These are phyloP conservation scores for Orientallactaga bullata DNA, from an alignment of 2,113 vertebrate species.

Conservation along the genomic window DNA sequence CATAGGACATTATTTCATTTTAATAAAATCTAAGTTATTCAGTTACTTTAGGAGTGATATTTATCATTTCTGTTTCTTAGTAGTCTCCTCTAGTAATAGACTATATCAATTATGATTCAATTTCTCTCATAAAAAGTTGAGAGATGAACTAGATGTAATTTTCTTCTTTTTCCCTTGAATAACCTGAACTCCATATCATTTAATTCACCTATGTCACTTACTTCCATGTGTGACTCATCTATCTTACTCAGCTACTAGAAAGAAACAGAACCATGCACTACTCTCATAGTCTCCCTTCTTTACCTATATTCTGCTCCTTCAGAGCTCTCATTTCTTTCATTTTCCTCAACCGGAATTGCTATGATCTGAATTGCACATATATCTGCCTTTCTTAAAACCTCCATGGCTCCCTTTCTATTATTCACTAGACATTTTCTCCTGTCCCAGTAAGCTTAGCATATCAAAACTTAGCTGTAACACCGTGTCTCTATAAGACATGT, in stretches of 20 bases:
- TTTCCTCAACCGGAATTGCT: not conserved
- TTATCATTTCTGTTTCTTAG: not conserved
- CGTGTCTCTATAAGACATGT: not conserved
- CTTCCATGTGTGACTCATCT: not conserved
- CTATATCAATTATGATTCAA: not conserved
- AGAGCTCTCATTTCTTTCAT: not conserved
- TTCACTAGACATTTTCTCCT: not conserved
- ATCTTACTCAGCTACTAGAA: not conserved
- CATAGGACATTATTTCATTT: not conserved
- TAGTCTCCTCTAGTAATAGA: not conserved
- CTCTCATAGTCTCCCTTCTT: not conserved
- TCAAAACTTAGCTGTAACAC: rapidly evolving
- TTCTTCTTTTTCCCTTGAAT: not conserved
- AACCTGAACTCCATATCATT: not conserved
- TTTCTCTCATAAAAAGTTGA: not conserved
- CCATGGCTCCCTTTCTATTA: not conserved
- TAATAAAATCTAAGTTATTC: not conserved
- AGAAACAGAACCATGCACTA: not conserved
- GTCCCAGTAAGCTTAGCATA: rapidly evolving
- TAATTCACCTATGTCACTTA: not conserved
- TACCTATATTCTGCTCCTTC: not conserved
- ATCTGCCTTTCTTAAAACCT: not conserved
- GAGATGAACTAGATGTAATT: not conserved
- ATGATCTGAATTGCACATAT: not conserved
- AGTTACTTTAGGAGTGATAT: not conserved